These are phyloP conservation scores for Caenorhabditis sp. DNA, from an alignment of 2,888 invertebrate species.

Conservation along the genomic window DNA sequence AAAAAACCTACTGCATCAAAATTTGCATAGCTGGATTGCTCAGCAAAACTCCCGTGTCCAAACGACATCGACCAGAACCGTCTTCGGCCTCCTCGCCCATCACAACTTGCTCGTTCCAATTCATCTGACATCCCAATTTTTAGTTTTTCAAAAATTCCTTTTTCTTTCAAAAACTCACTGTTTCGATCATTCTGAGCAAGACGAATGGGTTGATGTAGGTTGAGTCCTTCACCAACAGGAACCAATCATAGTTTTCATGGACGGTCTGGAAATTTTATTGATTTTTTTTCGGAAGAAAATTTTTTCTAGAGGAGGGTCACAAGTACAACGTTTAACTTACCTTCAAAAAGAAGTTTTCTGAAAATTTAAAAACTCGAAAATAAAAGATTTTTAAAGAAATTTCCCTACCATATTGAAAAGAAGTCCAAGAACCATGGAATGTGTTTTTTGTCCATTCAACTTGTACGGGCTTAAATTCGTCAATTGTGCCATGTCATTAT, in stretches of 20 bases:
- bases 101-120: slow-evolving; percentile 60
- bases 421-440: slow-evolving; percentile 42
- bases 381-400: neutral
- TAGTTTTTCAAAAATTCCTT: too few species aligned
- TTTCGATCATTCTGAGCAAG: slow-evolving; percentile 78
- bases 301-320: neutral
- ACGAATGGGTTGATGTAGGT: slow-evolving; percentile 85
- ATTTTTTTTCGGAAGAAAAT: slow-evolving; percentile 2
- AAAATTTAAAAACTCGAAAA: neutral
- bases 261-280: slow-evolving; percentile 53
- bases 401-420: slow-evolving; percentile 48
- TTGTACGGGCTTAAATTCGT: slow-evolving; percentile 59
- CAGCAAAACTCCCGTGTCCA: slow-evolving; percentile 85
- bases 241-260: slow-evolving; percentile 85
- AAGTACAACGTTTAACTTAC: slow-evolving; percentile 2
- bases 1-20: slow-evolving; percentile 73
- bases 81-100: slow-evolving; percentile 51
- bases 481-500: slow-evolving; percentile 54
- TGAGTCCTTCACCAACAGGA: slow-evolving; percentile 85
- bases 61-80: slow-evolving; percentile 71
- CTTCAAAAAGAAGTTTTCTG: neutral
- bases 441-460: slow-evolving; percentile 53
- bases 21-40: slow-evolving; percentile 86
- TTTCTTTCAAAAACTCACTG: slow-evolving; percentile 36
- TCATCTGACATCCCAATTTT: slow-evolving; percentile 41